Evolutionary conservation across 2,888 invertebrate genomes (phyloP).

Genomic region (Crocallis elinguaria): DNA sequence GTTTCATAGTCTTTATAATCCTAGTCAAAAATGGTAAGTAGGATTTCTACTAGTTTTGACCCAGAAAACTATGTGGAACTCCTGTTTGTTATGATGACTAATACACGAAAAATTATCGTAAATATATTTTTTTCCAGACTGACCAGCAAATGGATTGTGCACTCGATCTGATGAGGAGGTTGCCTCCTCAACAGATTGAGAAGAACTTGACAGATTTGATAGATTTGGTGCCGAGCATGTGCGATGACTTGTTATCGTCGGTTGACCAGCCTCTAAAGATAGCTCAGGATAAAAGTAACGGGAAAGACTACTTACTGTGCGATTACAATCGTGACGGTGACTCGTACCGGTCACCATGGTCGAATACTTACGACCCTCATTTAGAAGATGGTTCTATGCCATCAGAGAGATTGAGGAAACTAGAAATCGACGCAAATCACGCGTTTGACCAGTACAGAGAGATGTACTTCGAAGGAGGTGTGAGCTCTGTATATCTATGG

Average conservation of each 20-base stretch:
- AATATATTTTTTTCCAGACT: conserved; percentile 85
- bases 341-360: conserved; percentile 99
- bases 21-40: conserved; percentile 57
- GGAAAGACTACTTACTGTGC: conserved; percentile 98
- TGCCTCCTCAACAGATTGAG: conserved; percentile 99
- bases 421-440: conserved; percentile 99
- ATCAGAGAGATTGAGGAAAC: conserved; percentile 96
- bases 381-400: conserved; percentile 99
- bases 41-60: conserved; percentile 11
- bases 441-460: conserved; percentile 99
- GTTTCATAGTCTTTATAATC: conserved; percentile 19
- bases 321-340: conserved; percentile 99
- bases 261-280: conserved; percentile 99
- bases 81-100: conserved; percentile 79
- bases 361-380: conserved; percentile 98
- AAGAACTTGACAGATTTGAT: conserved; percentile 99
- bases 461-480: conserved; percentile 99
- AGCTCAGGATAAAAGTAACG: conserved; percentile 96
- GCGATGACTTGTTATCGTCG: conserved; percentile 98
- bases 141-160: conserved; percentile 99
- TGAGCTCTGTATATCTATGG: conserved; percentile 99
- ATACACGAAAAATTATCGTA: conserved; percentile 58
- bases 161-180: conserved; percentile 98
- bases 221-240: conserved; percentile 97
- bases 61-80: conserved; percentile 29